A percentile compares a stretch with the other conserved stretches of the same genome.
Conservation (phyloP, 2,113 vertebrate genomes). For the Pungitius pungitius region DNA sequence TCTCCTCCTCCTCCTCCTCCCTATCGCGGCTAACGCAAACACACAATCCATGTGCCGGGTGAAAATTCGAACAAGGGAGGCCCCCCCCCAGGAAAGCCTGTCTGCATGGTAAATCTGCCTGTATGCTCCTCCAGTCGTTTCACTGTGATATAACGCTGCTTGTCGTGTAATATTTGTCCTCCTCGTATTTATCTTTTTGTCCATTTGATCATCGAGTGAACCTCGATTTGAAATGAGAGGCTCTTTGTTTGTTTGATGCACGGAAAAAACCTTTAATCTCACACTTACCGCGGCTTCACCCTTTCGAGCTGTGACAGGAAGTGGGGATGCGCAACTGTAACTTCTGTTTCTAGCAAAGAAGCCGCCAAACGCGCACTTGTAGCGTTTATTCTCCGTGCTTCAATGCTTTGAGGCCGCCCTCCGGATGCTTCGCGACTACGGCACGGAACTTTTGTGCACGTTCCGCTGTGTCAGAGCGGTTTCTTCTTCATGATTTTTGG, state of each 20-base stretch:
- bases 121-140: not conserved
- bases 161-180: not conserved
- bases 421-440: slow-evolving; percentile 26
- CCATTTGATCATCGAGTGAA: not conserved
- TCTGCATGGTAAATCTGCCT: too few species aligned
- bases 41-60: slow-evolving; percentile 48
- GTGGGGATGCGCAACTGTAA: too few species aligned
- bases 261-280: not conserved
- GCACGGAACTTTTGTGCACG: slow-evolving; percentile 33
- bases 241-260: not conserved
- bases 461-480: slow-evolving; percentile 42
- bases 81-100: too few species aligned
- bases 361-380: slow-evolving; percentile 4
- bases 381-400: too few species aligned
- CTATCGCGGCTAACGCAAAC: slow-evolving; percentile 65
- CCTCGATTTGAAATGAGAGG: slow-evolving; percentile 12
- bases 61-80: slow-evolving; percentile 40
- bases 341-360: slow-evolving; percentile 17
- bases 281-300: not conserved
- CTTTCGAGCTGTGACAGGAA: slow-evolving; percentile 15
- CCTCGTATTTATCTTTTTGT: not conserved
- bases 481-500: slow-evolving; percentile 67
- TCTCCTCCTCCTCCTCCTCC: slow-evolving; percentile 66
- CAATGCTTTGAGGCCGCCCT: slow-evolving; percentile 8
- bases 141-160: not conserved